Evolutionary conservation across 2,797 vertebrate genomes (phyloP).

Genomic region (Phoebastria nigripes): DNA sequence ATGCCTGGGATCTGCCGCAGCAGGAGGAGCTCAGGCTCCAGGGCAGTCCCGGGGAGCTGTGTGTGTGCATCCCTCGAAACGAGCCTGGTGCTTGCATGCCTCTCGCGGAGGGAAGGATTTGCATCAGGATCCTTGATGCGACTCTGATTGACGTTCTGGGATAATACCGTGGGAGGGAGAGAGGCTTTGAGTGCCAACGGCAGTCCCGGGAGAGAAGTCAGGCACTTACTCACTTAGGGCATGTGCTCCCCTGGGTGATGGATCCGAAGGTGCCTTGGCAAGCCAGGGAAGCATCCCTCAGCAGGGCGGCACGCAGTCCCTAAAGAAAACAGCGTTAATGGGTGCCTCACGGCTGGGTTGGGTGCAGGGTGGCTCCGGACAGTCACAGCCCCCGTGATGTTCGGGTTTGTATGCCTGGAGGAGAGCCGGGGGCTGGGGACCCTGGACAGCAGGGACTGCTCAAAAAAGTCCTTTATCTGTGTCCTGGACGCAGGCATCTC

Average conservation of each 20-base stretch:
- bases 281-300: background rate
- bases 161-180: background rate
- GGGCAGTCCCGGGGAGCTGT: fast-evolving
- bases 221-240: background rate
- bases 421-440: background rate
- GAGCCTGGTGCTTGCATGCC: no score
- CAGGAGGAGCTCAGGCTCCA: background rate
- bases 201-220: background rate
- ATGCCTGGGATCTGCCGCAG: background rate
- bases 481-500: background rate
- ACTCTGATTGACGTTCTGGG: background rate
- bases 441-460: background rate
- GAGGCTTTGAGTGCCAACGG: background rate
- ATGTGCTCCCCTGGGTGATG: background rate
- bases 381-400: background rate
- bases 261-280: background rate
- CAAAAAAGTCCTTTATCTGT: background rate
- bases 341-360: background rate
- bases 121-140: background rate
- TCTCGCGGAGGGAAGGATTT: background rate
- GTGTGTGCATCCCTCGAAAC: fast-evolving
- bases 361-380: background rate
- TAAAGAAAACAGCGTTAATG: fast-evolving
- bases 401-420: background rate
- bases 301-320: background rate